phyloP scores from a whole-genome alignment of 2,797 vertebrate genomes.

The Falco naumanni region DNA sequence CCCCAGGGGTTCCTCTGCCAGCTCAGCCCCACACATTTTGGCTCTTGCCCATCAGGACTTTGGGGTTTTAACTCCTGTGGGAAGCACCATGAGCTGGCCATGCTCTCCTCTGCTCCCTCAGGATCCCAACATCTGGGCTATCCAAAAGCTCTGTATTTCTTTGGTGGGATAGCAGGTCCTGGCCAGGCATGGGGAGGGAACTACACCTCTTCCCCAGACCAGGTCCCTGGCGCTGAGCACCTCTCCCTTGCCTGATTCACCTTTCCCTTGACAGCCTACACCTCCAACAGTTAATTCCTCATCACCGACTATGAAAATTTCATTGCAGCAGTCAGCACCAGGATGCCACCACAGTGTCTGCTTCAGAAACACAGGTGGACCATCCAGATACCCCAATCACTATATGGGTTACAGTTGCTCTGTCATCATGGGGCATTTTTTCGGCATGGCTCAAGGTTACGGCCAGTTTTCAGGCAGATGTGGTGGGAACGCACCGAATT shows the following conservation, averaged over 20 bases:
- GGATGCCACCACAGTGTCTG: no score
- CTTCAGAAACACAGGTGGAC: no score
- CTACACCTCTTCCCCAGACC: fast-evolving
- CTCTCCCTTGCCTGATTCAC: background rate
- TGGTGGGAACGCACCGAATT: background rate
- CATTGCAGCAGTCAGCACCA: no score
- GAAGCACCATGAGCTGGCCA: fast-evolving
- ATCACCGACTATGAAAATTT: no score
- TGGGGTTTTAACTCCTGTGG: background rate
- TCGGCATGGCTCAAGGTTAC: background rate
- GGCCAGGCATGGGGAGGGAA: fast-evolving
- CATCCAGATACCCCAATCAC: no score
- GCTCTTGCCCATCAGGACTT: fast-evolving
- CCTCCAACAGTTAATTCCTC: no score
- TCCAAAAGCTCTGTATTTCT: fast-evolving
- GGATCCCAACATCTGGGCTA: background rate
- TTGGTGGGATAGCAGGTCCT: background rate
- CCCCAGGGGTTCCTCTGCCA: fast-evolving
- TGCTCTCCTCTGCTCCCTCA: fast-evolving
- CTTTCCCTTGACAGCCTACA: background rate
- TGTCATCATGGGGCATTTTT: fast-evolving
- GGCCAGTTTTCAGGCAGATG: background rate
- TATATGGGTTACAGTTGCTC: no score
- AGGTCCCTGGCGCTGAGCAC: background rate
- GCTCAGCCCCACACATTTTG: background rate